Percentiles rank a stretch among this genome's conserved stretches.
phyloP scores from a whole-genome alignment of 2,113 vertebrate species.

The Synchiropus splendidus region DNA sequence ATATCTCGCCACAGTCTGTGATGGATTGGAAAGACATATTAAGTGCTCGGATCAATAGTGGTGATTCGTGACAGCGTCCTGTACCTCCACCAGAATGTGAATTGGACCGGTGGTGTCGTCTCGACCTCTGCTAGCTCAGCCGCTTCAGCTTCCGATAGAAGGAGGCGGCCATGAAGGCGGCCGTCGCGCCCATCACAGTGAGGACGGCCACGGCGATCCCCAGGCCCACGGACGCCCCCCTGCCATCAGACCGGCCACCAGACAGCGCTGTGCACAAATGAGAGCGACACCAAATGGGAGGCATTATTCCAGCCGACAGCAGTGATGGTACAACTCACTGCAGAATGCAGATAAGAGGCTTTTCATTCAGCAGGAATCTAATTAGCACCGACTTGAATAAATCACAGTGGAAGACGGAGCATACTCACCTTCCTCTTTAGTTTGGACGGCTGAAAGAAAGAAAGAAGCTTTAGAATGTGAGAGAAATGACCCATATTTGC shows the following conservation, averaged over 20 bases:
- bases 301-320: conserved; percentile 17
- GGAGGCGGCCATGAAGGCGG: conserved; percentile 33
- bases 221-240: conserved; percentile 34
- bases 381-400: conserved; percentile 27
- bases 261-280: conserved; percentile 33
- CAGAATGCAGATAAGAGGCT: conserved; percentile 23
- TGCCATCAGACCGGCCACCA: conserved; percentile 17
- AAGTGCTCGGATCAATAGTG: conserved; percentile 24
- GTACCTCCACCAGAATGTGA: conserved; percentile 35
- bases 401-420: conserved; percentile 5
- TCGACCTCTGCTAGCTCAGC: conserved; percentile 21
- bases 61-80: conserved; percentile 24
- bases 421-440: conserved; percentile 46
- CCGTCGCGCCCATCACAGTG: conserved; percentile 28
- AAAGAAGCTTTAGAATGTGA: conserved; percentile 11
- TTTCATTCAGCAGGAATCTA: conserved; percentile 27
- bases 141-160: conserved; percentile 42
- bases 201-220: conserved; percentile 52
- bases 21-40: conserved; percentile 19
- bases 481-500: background rate
- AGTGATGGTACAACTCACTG: conserved; percentile 20
- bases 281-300: conserved; percentile 15
- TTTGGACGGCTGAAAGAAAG: conserved; percentile 36
- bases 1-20: conserved; percentile 12
- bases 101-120: no score